Evolutionary conservation across 2,888 invertebrate genomes (phyloP).

Genomic region (Hirudinaria manillensis): DNA sequence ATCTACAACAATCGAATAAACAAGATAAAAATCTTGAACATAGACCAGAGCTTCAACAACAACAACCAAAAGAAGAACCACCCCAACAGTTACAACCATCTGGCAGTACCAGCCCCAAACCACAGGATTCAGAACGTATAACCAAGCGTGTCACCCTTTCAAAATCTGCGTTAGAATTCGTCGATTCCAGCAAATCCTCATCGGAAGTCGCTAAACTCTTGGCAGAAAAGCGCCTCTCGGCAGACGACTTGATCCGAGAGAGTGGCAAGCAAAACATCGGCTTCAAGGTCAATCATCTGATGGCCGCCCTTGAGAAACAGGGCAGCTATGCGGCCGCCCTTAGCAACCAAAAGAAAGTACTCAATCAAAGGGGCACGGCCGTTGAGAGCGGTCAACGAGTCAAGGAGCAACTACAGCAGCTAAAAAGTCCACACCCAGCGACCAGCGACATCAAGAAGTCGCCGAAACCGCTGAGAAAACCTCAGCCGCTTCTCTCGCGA

Average conservation of each 20-base stretch:
- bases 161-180: too few species aligned
- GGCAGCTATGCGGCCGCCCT: constrained; percentile 2
- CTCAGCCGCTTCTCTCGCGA: constrained; percentile 4
- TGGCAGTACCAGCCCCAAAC: too few species aligned
- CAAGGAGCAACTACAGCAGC: constrained; percentile 15
- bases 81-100: background rate
- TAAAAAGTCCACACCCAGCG: background rate
- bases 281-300: constrained; percentile 9
- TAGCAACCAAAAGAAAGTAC: constrained; percentile 9
- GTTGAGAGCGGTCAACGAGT: constrained; percentile 11
- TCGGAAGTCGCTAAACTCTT: background rate
- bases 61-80: background rate
- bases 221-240: constrained; percentile 1
- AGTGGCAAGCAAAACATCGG: constrained; percentile 6
- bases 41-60: background rate
- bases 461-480: constrained; percentile 1
- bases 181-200: background rate
- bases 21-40: background rate
- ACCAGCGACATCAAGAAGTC: background rate
- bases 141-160: too few species aligned
- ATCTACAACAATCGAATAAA: background rate
- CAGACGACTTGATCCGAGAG: constrained; percentile 1
- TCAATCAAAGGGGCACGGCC: constrained; percentile 8
- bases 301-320: constrained; percentile 13
- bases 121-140: background rate